Evolutionary conservation across 2,888 invertebrate species (phyloP).

Genomic region (Microdon myrmicae): DNA sequence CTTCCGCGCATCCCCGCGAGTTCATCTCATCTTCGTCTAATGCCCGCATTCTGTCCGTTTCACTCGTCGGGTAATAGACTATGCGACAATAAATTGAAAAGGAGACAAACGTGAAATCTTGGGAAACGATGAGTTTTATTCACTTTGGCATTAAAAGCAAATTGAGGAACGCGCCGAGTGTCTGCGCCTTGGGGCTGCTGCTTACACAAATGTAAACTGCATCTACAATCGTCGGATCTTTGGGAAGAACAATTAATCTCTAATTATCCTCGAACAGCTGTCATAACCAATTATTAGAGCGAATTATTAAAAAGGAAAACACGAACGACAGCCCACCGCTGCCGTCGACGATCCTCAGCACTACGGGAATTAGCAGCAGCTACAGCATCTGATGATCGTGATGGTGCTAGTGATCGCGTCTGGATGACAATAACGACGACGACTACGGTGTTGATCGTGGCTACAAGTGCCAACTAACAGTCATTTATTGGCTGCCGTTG

Average conservation of each 20-base stretch:
- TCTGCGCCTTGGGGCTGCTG: background rate
- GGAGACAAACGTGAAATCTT: constrained; percentile 31
- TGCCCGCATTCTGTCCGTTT: constrained; percentile 34
- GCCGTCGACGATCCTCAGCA: constrained; percentile 19
- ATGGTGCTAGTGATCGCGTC: constrained; percentile 35
- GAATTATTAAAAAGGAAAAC: constrained; percentile 45
- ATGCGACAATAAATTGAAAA: constrained; percentile 34
- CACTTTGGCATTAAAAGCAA: constrained; percentile 34
- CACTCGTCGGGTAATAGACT: constrained; percentile 21
- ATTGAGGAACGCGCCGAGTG: constrained; percentile 20
- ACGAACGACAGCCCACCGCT: constrained; percentile 17
- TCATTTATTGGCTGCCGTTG: constrained; percentile 15
- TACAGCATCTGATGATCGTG: constrained; percentile 10
- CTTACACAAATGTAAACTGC: constrained; percentile 41
- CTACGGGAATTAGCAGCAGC: background rate
- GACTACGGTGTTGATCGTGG: constrained; percentile 18
- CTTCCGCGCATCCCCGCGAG: background rate
- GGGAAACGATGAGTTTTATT: constrained; percentile 31
- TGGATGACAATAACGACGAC: constrained; percentile 40
- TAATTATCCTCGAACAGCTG: constrained; percentile 65
- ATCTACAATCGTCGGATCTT: constrained; percentile 54
- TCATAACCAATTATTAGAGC: constrained; percentile 58
- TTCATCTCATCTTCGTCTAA: constrained; percentile 9
- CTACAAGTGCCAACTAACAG: constrained; percentile 44
- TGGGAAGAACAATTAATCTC: constrained; percentile 65